Base-by-base conservation (phyloP, 2,888 invertebrate species). In the Pinctada fucata region DNA sequence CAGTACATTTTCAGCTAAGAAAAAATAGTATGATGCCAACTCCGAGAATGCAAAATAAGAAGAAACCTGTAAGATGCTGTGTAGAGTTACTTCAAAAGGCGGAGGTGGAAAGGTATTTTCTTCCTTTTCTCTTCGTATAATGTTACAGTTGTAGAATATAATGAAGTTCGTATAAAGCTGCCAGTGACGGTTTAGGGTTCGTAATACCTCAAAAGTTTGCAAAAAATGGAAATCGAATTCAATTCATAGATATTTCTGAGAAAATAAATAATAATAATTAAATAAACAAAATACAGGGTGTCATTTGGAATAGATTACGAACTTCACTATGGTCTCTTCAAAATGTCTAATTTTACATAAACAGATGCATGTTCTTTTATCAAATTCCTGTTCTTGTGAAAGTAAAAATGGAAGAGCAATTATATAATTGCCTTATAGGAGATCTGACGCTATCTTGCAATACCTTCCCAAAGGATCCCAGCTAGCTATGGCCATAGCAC, bases 1-100 rank as follows among this genome's bases (percentile, higher is more conserved):
- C 73, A 10, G 50, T 83, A 8, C 75, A 72, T 16, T 81, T 83
- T 58, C 49, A 74, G 45, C 48, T 83, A n/a, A 80, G 79, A 68
- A 68, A 58, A 63, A 49, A 77, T 16, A 73, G 76, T 72, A 48
- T 63, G 45, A 2, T 3, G 16, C 71, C 77, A 16, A 72, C 72
- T 16, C 5, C 49, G 16, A 65, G 64, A 8, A 45, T 70, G 49
- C 49, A n/a, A 2, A 47, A 8, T 31, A 75, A 63, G 5, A 52
- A 48, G 49, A 58, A 58, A 13, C 10, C 31, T 48, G 47, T 50
- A 8, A 5, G 31, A 65, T 79, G 72, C 49, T 64, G 75, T 71
- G 52, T 82, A 2, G 82, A 82, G 58, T 64, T 82, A 45, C 47
- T 78, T 52, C 13, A 5, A 3, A 78, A 69, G n/a, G 49, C 70